phyloP scores from a whole-genome alignment of 2,797 vertebrate species.

The Semaprochilodus insignis region DNA sequence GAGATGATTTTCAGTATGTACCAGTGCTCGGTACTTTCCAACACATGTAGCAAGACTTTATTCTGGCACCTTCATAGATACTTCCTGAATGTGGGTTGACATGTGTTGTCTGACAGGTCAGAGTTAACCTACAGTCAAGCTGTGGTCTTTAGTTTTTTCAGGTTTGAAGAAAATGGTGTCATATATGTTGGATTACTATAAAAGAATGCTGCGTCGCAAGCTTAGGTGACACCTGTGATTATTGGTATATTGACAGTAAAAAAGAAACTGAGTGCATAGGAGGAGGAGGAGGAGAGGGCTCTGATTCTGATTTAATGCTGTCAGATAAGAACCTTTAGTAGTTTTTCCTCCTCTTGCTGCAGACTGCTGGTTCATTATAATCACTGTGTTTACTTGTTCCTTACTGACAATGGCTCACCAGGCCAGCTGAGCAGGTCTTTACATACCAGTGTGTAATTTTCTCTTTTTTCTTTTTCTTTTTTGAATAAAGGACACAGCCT shows the following conservation, averaged over 20 bases:
- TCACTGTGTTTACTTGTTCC: slow-evolving; percentile 71
- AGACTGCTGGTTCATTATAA: slow-evolving; percentile 47
- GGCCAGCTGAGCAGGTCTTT: slow-evolving; percentile 74
- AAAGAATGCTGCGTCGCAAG: slow-evolving; percentile 23
- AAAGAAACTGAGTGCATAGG: slow-evolving; percentile 34
- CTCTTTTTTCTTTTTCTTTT: slow-evolving; percentile 72
- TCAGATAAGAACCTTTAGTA: slow-evolving; percentile 29
- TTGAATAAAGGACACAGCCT: slow-evolving; percentile 64
- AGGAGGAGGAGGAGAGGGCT: slow-evolving; percentile 24
- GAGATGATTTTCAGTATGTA: slow-evolving; percentile 12
- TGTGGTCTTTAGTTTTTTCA: slow-evolving; percentile 54
- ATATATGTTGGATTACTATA: slow-evolving; percentile 63
- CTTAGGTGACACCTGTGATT: slow-evolving; percentile 62
- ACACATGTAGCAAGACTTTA: neutral
- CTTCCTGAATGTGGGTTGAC: slow-evolving; percentile 17
- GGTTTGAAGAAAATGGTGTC: slow-evolving; percentile 46
- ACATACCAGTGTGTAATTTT: slow-evolving; percentile 71
- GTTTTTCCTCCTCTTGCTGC: slow-evolving; percentile 14
- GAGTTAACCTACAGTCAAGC: slow-evolving; percentile 52
- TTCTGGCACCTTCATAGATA: slow-evolving; percentile 40
- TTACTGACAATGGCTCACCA: slow-evolving; percentile 71
- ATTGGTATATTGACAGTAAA: slow-evolving; percentile 61
- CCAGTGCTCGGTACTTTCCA: neutral
- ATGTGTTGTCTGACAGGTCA: slow-evolving; percentile 5
- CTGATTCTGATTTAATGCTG: slow-evolving; percentile 31